phyloP scores from a whole-genome alignment of 2,888 invertebrate species.

The Galerucella calmariensis region DNA sequence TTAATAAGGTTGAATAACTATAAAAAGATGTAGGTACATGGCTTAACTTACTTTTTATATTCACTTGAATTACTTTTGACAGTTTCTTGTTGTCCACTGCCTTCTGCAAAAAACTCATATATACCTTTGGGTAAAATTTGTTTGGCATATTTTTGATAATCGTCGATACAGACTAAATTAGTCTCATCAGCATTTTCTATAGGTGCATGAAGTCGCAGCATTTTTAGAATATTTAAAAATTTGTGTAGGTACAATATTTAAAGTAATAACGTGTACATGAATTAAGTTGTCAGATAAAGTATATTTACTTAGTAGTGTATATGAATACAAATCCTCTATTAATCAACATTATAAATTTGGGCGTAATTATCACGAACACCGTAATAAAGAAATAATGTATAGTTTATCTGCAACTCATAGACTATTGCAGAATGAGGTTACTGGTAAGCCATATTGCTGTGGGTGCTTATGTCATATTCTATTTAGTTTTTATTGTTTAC shows the following conservation, averaged over 20 bases:
- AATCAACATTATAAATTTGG: no score
- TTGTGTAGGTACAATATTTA: no score
- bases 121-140: conserved; percentile 73
- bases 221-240: background rate
- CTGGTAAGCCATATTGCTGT: no score
- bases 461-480: no score
- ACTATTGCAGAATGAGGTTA: no score
- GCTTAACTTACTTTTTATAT: conserved; percentile 74
- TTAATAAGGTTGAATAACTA: background rate
- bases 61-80: conserved; percentile 78
- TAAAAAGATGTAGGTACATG: background rate
- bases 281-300: no score
- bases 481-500: no score
- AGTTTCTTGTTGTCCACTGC: conserved; percentile 83
- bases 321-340: no score
- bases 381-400: no score
- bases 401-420: no score
- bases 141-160: conserved; percentile 80
- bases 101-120: conserved; percentile 87
- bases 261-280: background rate
- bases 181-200: background rate
- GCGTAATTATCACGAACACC: no score
- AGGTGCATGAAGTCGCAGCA: background rate
- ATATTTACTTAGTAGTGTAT: no score
- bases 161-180: conserved; percentile 70